Percentiles rank a stretch among this genome's conserved stretches.
phyloP scores from a whole-genome alignment of 1,140 invertebrate species.

The Ips typographus region DNA sequence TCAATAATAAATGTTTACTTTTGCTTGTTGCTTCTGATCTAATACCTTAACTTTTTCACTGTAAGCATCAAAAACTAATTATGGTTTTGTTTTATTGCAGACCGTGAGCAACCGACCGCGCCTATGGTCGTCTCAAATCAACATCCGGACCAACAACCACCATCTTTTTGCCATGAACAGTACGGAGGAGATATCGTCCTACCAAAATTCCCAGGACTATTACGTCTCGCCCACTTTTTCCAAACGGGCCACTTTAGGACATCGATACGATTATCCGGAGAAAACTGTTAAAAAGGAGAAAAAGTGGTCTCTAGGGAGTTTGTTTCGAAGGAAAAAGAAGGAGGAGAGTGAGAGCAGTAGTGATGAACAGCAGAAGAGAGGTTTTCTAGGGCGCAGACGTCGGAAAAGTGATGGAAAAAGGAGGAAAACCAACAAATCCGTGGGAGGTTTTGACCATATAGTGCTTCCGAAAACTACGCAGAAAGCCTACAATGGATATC shows the following conservation, averaged over 20 bases:
- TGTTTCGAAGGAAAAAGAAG: slow-evolving; percentile 69
- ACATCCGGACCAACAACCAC: slow-evolving; percentile 43
- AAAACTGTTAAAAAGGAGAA: slow-evolving; percentile 57
- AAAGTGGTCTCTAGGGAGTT: slow-evolving; percentile 72
- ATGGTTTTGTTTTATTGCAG: slow-evolving; percentile 44
- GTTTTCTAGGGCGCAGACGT: slow-evolving; percentile 54
- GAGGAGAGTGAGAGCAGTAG: slow-evolving; percentile 62
- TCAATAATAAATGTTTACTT: too few species aligned
- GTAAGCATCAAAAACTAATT: neutral
- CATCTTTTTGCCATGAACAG: slow-evolving; percentile 45
- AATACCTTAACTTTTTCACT: neutral
- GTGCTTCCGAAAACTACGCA: slow-evolving; percentile 39
- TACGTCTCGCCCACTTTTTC: slow-evolving; percentile 41
- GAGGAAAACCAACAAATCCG: slow-evolving; percentile 38
- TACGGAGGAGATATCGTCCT: slow-evolving; percentile 44
- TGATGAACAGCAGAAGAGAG: slow-evolving; percentile 60
- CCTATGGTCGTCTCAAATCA: slow-evolving; percentile 48
- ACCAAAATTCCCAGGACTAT: slow-evolving; percentile 36
- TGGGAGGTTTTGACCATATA: slow-evolving; percentile 47
- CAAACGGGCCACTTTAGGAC: slow-evolving; percentile 39
- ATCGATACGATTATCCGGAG: slow-evolving; percentile 47
- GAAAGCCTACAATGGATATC: slow-evolving; percentile 35
- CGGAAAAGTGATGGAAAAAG: slow-evolving; percentile 55
- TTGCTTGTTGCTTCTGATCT: neutral
- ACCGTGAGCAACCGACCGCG: slow-evolving; percentile 46